Percentiles rank a stretch among this genome's conserved stretches.
Conservation (phyloP, 2,797 vertebrate species). For the Tragopan temminckii region DNA sequence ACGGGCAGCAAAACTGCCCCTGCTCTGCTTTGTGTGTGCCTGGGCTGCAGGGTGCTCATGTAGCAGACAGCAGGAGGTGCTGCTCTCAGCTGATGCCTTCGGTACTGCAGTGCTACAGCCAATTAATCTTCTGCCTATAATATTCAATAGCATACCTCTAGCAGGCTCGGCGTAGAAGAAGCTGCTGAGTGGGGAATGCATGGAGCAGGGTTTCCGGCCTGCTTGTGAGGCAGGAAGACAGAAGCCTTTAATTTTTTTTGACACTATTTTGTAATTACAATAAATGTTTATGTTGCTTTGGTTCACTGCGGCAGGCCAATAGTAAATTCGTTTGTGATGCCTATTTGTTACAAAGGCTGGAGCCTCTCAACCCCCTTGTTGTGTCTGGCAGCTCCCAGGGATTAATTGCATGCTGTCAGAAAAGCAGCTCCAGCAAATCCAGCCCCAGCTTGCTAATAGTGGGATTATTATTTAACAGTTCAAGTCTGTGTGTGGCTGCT, state of each 20-base stretch:
- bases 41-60: neutral
- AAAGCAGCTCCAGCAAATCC: conserved; percentile 51
- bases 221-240: neutral
- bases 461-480: conserved; percentile 68
- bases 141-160: neutral
- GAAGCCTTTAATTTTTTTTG: neutral
- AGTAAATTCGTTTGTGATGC: conserved; percentile 42
- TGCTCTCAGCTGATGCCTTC: neutral
- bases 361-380: conserved; percentile 49
- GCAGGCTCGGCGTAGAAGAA: neutral
- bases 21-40: neutral
- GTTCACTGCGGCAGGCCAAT: conserved; percentile 7
- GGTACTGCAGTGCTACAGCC: neutral
- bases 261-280: neutral
- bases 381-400: conserved; percentile 51
- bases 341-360: conserved; percentile 43
- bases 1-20: neutral
- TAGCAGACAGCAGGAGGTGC: accelerated
- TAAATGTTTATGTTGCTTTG: conserved; percentile 7
- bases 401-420: conserved; percentile 65
- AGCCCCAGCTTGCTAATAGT: conserved; percentile 49
- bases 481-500: neutral
- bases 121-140: neutral
- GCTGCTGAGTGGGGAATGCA: neutral
- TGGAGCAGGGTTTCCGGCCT: neutral